Evolutionary conservation across 2,888 invertebrate genomes (phyloP), one percentile per base, ranked within the genome.

Genomic region (Trichopria drosophilae): DNA sequence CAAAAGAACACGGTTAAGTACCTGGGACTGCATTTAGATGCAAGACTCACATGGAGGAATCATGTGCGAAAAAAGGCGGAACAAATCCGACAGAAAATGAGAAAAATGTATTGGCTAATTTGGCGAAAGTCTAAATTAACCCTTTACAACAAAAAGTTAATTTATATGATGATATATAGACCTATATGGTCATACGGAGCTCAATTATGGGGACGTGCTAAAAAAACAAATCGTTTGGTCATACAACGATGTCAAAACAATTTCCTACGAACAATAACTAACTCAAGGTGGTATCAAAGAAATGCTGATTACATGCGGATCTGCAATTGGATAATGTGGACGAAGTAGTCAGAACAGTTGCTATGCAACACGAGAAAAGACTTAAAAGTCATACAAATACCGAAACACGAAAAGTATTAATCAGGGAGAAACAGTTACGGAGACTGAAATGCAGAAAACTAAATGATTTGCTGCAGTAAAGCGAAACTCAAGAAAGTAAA

Each of bases 1-100:
- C n/a, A n/a, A n/a, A n/a, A n/a, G n/a, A n/a, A 12, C 29, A 9
- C 37, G 16, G 56, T 47, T 6, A 48, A 55, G 46, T 61, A 58
- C 41, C 45, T 61, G 2, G 59, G 55, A 10, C 48, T 60, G 18
- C 51, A 51, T 19, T 43, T 57, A 5, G 53, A 57, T 42, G 39
- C 36, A 10, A 40, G 53, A n/a, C 48, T n/a, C n/a, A n/a, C n/a
- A n/a, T n/a, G n/a, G n/a, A n/a, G n/a, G n/a, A n/a, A n/a, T n/a
- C n/a, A n/a, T n/a, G n/a, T n/a, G n/a, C n/a, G n/a, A n/a, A n/a
- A n/a, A n/a, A n/a, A n/a, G n/a, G n/a, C n/a, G n/a, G 56, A 13
- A 57, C 39, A 18, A 12, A 39, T 52, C 6, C 26, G 16, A 9
- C 35, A 31, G 5, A 47, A 41, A 34, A 22, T 28, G 12, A 18